Conservation (phyloP, 2,888 invertebrate species). For the Plusia festucae region DNA sequence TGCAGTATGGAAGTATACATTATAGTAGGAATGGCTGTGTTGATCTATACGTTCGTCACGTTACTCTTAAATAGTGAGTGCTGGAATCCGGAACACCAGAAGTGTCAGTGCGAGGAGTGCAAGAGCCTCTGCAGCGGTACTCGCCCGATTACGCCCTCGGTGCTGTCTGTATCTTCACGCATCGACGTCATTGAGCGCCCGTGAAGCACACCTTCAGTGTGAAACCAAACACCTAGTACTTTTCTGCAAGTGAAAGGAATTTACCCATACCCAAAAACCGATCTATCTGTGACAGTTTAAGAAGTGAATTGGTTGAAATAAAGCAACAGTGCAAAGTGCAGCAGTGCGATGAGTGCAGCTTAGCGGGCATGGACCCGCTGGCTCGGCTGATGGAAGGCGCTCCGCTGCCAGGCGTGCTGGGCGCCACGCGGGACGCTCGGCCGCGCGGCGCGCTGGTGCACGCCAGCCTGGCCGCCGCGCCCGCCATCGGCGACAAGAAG, state of each 20-base stretch:
- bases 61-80: conserved; percentile 77
- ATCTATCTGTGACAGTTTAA: neutral
- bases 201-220: conserved; percentile 44
- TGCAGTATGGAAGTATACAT: conserved; percentile 82
- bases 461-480: conserved; percentile 93
- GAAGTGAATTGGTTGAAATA: conserved; percentile 22
- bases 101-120: conserved; percentile 84
- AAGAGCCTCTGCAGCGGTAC: conserved; percentile 67
- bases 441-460: conserved; percentile 93
- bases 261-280: neutral
- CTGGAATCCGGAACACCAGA: conserved; percentile 73
- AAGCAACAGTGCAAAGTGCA: conserved; percentile 29
- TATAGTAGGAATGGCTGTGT: conserved; percentile 80
- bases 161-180: conserved; percentile 76
- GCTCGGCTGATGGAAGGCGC: conserved; percentile 94
- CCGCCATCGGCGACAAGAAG: conserved; percentile 92
- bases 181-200: conserved; percentile 70
- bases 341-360: conserved; percentile 57
- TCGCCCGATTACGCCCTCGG: conserved; percentile 62
- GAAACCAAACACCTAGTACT: conserved; percentile 34
- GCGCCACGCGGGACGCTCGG: conserved; percentile 87
- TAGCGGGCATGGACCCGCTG: conserved; percentile 93
- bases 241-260: conserved; percentile 15
- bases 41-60: conserved; percentile 78
- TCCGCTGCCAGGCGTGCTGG: conserved; percentile 90